phyloP scores from a whole-genome alignment of 2,113 vertebrate genomes.

The Diphyllodes magnificus region DNA sequence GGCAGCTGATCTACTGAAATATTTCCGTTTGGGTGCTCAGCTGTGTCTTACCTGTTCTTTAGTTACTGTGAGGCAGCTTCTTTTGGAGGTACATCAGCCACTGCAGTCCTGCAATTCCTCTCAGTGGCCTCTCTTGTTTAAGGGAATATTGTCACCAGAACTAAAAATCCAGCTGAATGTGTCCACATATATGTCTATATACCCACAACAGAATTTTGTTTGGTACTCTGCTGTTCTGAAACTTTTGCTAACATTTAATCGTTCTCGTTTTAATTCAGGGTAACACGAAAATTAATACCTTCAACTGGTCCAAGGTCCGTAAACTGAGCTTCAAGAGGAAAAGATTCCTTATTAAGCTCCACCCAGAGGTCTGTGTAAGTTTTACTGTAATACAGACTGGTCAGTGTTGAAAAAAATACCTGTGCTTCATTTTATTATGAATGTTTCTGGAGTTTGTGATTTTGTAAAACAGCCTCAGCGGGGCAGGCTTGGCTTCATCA shows the following conservation, averaged over 20 bases:
- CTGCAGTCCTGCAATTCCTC: neutral
- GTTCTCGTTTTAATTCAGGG: slow-evolving; percentile 71
- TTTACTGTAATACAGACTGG: neutral
- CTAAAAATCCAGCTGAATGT: neutral
- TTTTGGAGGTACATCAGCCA: neutral
- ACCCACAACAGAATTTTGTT: neutral
- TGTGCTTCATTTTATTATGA: neutral
- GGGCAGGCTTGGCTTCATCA: neutral
- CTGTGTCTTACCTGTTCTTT: neutral
- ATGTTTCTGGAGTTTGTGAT: neutral
- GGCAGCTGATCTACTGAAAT: neutral
- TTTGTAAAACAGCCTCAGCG: neutral
- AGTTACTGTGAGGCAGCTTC: neutral
- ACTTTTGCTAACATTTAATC: neutral
- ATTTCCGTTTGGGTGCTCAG: neutral
- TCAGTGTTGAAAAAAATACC: neutral
- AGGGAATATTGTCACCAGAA: neutral
- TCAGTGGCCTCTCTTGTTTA: neutral
- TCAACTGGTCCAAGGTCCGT: slow-evolving; percentile 98
- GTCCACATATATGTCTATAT: accelerated
- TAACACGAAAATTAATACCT: slow-evolving; percentile 95
- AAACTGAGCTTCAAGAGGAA: slow-evolving; percentile 98
- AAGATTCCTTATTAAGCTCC: slow-evolving; percentile 93
- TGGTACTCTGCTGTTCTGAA: neutral
- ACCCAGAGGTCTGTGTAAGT: slow-evolving; percentile 91